Percentiles rank a stretch among this genome's conserved stretches.
phyloP scores from a whole-genome alignment of 2,888 invertebrate genomes.

The Drosophila quinaria region DNA sequence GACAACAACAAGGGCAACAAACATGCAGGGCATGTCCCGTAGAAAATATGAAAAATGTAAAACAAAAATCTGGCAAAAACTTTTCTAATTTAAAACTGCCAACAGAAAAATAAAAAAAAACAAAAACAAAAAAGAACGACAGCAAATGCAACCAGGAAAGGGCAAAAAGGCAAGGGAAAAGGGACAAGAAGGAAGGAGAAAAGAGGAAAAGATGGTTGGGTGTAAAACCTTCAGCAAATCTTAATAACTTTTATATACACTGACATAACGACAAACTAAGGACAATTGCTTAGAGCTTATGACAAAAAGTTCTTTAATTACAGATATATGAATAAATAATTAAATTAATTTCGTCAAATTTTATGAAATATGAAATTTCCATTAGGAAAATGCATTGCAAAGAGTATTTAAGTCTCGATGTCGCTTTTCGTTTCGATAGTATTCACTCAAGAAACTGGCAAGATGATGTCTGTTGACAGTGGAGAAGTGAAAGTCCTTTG shows the following conservation, averaged over 20 bases:
- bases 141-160: conserved; percentile 50
- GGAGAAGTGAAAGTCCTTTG: conserved; percentile 65
- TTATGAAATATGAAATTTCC: not conserved
- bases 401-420: conserved; percentile 13
- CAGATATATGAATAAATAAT: not conserved
- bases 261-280: conserved; percentile 4
- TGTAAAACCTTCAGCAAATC: conserved; percentile 60
- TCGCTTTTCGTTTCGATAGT: conserved; percentile 8
- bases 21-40: conserved; percentile 73
- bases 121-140: conserved; percentile 51
- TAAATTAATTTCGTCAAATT: not conserved
- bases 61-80: conserved; percentile 80
- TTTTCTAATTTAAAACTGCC: conserved; percentile 81
- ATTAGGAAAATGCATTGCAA: not conserved
- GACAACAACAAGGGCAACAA: conserved; percentile 59
- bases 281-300: not conserved
- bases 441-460: conserved; percentile 56
- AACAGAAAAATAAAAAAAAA: conserved; percentile 60
- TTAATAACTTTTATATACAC: conserved; percentile 66
- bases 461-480: conserved; percentile 72
- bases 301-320: not conserved
- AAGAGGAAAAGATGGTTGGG: conserved; percentile 30
- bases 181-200: conserved; percentile 5
- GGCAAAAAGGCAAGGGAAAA: conserved; percentile 48
- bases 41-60: conserved; percentile 82